phyloP scores from a whole-genome alignment of 1,140 invertebrate species.

The Wiebesia pumilae region DNA sequence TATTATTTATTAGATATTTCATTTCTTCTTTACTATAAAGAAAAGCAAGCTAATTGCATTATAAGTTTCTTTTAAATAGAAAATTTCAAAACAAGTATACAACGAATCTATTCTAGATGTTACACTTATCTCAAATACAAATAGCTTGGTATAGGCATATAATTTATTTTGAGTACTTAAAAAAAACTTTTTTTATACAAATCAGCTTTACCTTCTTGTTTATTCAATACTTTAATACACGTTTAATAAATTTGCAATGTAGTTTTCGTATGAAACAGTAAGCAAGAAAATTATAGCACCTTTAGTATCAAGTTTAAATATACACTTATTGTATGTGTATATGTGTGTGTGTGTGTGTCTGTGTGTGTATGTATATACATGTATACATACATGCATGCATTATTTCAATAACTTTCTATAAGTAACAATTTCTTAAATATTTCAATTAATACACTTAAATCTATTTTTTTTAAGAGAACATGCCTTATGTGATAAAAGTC shows the following conservation, averaged over 20 bases:
- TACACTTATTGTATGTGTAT: not conserved
- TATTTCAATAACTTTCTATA: not conserved
- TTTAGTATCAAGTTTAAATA: not conserved
- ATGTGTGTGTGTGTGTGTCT: too few species aligned
- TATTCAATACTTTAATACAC: not conserved
- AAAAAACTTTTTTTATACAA: not conserved
- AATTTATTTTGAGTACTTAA: too few species aligned
- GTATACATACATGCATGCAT: too few species aligned
- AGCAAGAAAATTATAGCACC: not conserved
- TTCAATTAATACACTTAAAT: not conserved
- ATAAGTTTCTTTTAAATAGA: too few species aligned
- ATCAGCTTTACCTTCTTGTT: not conserved
- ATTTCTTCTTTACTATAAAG: not conserved
- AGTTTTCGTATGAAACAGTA: not conserved
- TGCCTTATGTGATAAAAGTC: not conserved
- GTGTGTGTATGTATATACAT: too few species aligned
- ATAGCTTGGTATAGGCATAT: too few species aligned
- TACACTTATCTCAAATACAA: too few species aligned
- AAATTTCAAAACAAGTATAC: too few species aligned
- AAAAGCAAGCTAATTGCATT: not conserved
- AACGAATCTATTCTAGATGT: too few species aligned
- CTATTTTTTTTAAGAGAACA: constrained; percentile 10
- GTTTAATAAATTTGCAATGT: not conserved
- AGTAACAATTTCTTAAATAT: constrained; percentile 33
- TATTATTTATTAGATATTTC: not conserved